These are phyloP conservation scores for Acridotheres tristis DNA, from an alignment of 2,797 vertebrate genomes.

Conservation along the genomic window DNA sequence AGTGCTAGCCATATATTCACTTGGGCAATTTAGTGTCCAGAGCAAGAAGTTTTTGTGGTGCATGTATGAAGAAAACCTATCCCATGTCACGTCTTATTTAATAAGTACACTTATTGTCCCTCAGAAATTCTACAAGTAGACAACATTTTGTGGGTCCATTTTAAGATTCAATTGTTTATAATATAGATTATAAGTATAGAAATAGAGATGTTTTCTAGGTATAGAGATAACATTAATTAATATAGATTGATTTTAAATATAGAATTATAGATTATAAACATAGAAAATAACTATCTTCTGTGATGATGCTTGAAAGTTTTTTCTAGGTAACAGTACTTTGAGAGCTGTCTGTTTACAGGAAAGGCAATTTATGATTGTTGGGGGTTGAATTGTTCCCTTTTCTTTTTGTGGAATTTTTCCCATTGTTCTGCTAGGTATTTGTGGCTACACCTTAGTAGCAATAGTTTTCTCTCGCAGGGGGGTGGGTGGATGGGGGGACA, in stretches of 20 bases:
- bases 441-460: too few species aligned
- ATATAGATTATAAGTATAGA: background rate
- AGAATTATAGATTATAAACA: background rate
- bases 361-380: background rate
- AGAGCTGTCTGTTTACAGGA: background rate
- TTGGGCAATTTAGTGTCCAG: background rate
- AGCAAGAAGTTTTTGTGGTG: background rate
- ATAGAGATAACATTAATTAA: too few species aligned
- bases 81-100: background rate
- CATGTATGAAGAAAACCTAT: background rate
- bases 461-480: too few species aligned
- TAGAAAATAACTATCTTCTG: background rate
- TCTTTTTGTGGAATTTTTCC: too few species aligned
- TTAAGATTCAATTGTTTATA: background rate
- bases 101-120: background rate
- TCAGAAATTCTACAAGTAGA: background rate
- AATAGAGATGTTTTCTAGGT: background rate
- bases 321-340: background rate
- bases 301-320: background rate
- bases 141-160: background rate
- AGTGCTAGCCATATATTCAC: background rate
- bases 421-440: too few species aligned
- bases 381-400: too few species aligned
- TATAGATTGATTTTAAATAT: background rate
- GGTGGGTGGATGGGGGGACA: too few species aligned